A percentile compares a stretch with the other conserved stretches of the same genome.
Conservation (phyloP, 2,113 vertebrate species). For the Lagopus leucura region DNA sequence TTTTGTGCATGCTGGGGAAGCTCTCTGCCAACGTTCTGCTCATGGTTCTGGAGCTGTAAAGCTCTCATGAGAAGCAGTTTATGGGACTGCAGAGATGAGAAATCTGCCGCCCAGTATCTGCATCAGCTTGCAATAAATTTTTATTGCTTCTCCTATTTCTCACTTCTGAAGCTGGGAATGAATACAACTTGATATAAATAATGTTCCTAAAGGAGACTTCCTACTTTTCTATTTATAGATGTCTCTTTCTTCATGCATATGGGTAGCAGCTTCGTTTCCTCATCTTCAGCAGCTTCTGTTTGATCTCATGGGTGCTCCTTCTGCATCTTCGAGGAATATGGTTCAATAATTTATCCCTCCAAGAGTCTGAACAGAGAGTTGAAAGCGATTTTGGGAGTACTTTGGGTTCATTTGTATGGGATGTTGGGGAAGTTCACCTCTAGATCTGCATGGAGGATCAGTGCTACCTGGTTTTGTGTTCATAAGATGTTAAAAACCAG, state of each 20-base stretch:
- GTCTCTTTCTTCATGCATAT: constrained; percentile 26
- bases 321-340: background rate
- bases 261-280: constrained; percentile 50
- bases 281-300: constrained; percentile 20
- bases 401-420: accelerated
- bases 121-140: constrained; percentile 33
- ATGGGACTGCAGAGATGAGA: background rate
- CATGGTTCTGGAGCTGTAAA: background rate
- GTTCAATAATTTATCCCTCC: background rate
- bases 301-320: constrained; percentile 35
- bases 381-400: background rate
- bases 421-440: background rate
- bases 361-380: background rate
- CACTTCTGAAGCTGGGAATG: constrained; percentile 47
- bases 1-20: background rate
- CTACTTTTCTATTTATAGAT: constrained; percentile 35
- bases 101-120: background rate
- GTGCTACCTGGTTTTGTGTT: background rate
- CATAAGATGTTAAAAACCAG: background rate
- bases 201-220: constrained; percentile 43
- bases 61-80: background rate
- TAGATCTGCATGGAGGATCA: background rate
- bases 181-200: background rate
- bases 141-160: constrained; percentile 26
- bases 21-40: background rate